A percentile compares a stretch with the other conserved stretches of the same genome.
Conservation (phyloP, 2,797 vertebrate species). For the Thamnophis elegans region DNA sequence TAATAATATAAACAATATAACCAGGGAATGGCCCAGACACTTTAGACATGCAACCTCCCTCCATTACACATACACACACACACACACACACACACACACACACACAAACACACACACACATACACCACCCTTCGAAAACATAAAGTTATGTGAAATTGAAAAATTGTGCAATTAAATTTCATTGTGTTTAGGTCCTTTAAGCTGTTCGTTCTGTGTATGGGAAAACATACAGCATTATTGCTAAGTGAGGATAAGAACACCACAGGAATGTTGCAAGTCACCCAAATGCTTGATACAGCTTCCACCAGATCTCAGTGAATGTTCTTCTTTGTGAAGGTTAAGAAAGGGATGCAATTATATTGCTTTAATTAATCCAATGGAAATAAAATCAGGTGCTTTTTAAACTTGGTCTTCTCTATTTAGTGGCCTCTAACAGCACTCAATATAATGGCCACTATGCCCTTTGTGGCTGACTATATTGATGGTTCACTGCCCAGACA, state of each 20-base stretch:
- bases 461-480: background rate
- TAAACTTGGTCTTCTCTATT: background rate
- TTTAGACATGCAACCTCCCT: background rate
- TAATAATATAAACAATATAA: background rate
- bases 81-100: too few relatives aligned
- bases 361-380: background rate
- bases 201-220: background rate
- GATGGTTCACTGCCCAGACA: background rate
- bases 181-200: background rate
- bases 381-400: background rate
- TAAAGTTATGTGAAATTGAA: background rate
- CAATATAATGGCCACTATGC: background rate
- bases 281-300: background rate
- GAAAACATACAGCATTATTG: background rate
- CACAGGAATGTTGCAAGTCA: background rate
- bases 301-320: background rate
- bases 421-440: background rate
- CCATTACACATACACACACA: background rate
- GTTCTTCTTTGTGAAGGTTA: background rate
- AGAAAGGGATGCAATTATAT: background rate
- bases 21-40: background rate
- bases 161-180: background rate
- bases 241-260: background rate
- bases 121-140: background rate
- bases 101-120: too few relatives aligned